Evolutionary conservation across 2,113 vertebrate genomes (phyloP), one percentile per base, ranked within the genome.

Genomic region (Ceyx margarethae): DNA sequence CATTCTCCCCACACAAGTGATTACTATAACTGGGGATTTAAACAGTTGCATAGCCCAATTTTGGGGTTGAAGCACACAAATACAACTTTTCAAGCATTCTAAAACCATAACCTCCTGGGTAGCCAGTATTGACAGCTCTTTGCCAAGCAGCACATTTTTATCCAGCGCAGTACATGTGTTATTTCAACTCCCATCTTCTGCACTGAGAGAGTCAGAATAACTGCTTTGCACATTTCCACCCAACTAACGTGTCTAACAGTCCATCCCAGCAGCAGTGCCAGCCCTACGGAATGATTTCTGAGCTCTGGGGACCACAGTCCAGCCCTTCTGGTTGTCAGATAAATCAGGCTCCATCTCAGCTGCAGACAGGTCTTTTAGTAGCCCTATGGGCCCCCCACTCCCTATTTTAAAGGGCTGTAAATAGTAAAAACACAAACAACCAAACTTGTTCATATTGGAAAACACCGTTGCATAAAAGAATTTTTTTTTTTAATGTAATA

Each of bases 361-460:
- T 90, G 88, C 85, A 93, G 85, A 94, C 76, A 89, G 82, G 69
- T 86, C 65, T 89, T 88, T 90, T 78, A 93, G 90, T 79, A 72
- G 54, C 37, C 88, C 90, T 93, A 90, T 86, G 93, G 79, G 90
- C 45, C 50, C n/a, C 84, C 35, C 25, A 62, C 81, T 96, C 74
- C 90, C 83, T 76, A 53, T 89, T 89, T 95, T 95, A 84, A 86
- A 93, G 58, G 42, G 45, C 73, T 72, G 58, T 71, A 91, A 93
- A 94, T 80, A 95, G 68, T 60, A 91, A 94, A 91, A 95, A 88
- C 61, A 87, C 46, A 92, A 45, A 89, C n/a, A 88, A 85, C 21
- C 9, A 25, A 94, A n/a, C 12, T 22, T 92, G 37, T 82, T 82
- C 42, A 42, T 66, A 58, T 0, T 80, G 58, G 75, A 94, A 91